Conservation (phyloP, 2,797 vertebrate species). For the Geotrypetes seraphini region DNA sequence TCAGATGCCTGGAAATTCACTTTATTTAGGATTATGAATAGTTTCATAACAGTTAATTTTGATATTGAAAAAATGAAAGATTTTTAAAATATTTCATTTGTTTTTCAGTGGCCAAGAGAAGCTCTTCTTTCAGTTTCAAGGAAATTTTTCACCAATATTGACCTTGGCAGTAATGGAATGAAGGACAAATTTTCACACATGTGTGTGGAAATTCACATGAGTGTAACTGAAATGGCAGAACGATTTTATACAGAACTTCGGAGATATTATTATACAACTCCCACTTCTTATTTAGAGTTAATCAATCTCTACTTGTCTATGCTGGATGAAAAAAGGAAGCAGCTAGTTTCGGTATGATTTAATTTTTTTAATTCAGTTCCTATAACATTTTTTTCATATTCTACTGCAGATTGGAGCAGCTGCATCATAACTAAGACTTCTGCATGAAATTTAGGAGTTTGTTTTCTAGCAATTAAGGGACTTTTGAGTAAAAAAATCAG, state of each 20-base stretch:
- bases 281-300: slow-evolving; percentile 81
- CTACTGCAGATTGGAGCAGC: too few relatives aligned
- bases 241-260: slow-evolving; percentile 66
- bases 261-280: slow-evolving; percentile 71
- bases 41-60: not conserved
- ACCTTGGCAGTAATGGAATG: slow-evolving; percentile 56
- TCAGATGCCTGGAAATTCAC: not conserved
- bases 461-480: too few relatives aligned
- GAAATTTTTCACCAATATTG: slow-evolving; percentile 62
- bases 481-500: too few relatives aligned
- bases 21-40: too few relatives aligned
- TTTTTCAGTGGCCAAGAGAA: slow-evolving; percentile 66
- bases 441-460: too few relatives aligned
- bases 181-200: slow-evolving; percentile 65
- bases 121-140: slow-evolving; percentile 71
- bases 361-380: not conserved
- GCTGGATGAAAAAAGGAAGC: slow-evolving; percentile 60
- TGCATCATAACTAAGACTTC: too few relatives aligned
- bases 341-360: slow-evolving; percentile 56
- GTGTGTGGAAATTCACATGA: slow-evolving; percentile 75
- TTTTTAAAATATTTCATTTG: not conserved
- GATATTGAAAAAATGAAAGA: not conserved
- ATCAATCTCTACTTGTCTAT: slow-evolving; percentile 76
- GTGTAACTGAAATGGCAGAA: slow-evolving; percentile 67
- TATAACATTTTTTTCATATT: too few relatives aligned